These are phyloP conservation scores for Hydropotes inermis DNA, from an alignment of 2,113 vertebrate species.

Conservation along the genomic window DNA sequence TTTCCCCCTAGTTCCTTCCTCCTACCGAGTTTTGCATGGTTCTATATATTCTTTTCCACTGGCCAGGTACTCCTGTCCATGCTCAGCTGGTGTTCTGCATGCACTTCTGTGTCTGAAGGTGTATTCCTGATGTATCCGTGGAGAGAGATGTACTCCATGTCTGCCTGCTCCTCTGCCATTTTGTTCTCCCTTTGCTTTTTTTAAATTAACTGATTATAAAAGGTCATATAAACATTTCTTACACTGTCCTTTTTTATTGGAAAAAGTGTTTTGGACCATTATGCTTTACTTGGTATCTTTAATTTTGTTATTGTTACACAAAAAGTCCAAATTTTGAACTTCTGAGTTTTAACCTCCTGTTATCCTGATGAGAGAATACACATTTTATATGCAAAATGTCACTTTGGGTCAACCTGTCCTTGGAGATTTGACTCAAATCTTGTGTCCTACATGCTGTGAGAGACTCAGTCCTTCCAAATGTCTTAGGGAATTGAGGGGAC, in stretches of 20 bases:
- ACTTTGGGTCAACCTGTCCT: neutral
- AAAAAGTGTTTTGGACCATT: neutral
- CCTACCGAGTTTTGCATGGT: rapidly evolving
- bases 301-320: neutral
- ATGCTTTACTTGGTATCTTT: neutral
- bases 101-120: neutral
- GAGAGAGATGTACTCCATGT: neutral
- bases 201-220: neutral
- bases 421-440: neutral
- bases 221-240: neutral
- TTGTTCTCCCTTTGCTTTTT: neutral
- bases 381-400: neutral
- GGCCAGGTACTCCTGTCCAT: neutral
- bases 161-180: rapidly evolving
- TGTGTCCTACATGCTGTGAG: neutral
- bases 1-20: neutral
- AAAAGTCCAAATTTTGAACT: neutral
- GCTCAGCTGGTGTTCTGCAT: neutral
- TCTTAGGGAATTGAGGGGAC: neutral
- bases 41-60: neutral
- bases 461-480: neutral
- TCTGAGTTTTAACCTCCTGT: neutral
- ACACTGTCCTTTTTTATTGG: neutral
- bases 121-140: rapidly evolving
- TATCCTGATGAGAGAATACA: neutral